A percentile compares a stretch with the other conserved stretches of the same genome.
These are phyloP conservation scores for Heteractis magnifica DNA, from an alignment of 92 coral and sea anemone genomes.

Conservation along the genomic window DNA sequence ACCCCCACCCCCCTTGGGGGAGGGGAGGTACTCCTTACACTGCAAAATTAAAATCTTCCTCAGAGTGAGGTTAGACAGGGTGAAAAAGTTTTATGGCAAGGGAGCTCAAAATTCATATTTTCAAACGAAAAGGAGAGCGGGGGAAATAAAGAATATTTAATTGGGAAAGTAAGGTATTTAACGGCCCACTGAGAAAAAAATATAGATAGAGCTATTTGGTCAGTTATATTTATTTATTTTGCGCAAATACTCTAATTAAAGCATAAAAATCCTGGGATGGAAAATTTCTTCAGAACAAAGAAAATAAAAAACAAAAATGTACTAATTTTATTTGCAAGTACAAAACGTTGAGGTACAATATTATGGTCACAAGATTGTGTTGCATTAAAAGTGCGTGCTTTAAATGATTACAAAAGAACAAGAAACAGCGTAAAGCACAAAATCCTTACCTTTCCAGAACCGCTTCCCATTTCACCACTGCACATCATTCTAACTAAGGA, in stretches of 20 bases:
- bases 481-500: constrained; percentile 65
- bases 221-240: neutral
- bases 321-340: neutral
- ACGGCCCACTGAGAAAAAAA: neutral
- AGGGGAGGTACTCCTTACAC: no score
- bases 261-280: neutral
- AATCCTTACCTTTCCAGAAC: constrained; percentile 79
- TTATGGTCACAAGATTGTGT: neutral
- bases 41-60: no score
- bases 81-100: no score
- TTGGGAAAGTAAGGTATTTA: neutral
- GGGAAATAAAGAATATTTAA: neutral
- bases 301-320: neutral
- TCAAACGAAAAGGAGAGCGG: neutral
- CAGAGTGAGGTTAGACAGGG: no score
- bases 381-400: neutral
- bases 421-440: neutral
- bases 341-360: neutral
- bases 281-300: neutral
- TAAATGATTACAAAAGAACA: neutral
- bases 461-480: constrained; percentile 85
- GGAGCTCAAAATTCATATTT: no score
- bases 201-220: neutral
- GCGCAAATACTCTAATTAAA: neutral
- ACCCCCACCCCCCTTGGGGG: no score